A percentile compares a stretch with the other conserved stretches of the same genome.
phyloP scores from a whole-genome alignment of 1,140 invertebrate species.

The Aphidius gifuensis region DNA sequence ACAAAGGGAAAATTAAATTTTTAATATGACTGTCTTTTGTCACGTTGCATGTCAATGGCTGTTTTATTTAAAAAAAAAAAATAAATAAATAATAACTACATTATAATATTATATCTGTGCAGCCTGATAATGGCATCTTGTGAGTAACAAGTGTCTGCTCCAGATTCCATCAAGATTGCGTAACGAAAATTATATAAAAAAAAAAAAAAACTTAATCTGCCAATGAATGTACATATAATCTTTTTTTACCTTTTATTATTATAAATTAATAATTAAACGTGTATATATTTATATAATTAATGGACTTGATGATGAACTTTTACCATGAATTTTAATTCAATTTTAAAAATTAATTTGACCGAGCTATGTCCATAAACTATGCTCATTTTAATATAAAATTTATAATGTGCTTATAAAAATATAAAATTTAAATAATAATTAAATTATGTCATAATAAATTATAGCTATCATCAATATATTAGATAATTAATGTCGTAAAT shows the following conservation, averaged over 20 bases:
- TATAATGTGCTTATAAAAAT: too few species aligned
- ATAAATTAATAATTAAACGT: slow-evolving; percentile 19
- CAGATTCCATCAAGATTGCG: too few species aligned
- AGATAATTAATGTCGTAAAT: too few species aligned
- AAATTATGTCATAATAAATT: too few species aligned
- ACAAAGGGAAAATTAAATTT: slow-evolving; percentile 11
- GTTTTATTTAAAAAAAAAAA: background rate
- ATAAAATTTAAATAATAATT: too few species aligned
- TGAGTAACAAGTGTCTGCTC: background rate
- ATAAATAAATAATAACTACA: too few species aligned
- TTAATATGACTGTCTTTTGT: slow-evolving; percentile 9
- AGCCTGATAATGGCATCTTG: slow-evolving; percentile 1
- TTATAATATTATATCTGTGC: slow-evolving; percentile 4
- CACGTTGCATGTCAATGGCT: slow-evolving; percentile 4
- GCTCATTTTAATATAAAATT: too few species aligned
- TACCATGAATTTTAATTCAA: background rate
- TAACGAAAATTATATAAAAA: background rate
- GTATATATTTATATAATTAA: slow-evolving; percentile 25
- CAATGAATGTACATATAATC: slow-evolving; percentile 40
- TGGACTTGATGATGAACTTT: too few species aligned
- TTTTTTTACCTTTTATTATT: slow-evolving; percentile 33
- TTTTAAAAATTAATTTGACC: background rate
- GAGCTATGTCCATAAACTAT: too few species aligned
- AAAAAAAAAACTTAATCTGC: slow-evolving; percentile 17
- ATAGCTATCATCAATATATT: too few species aligned